phyloP scores from a whole-genome alignment of 2,888 invertebrate genomes.

The Drosophila rubida region DNA sequence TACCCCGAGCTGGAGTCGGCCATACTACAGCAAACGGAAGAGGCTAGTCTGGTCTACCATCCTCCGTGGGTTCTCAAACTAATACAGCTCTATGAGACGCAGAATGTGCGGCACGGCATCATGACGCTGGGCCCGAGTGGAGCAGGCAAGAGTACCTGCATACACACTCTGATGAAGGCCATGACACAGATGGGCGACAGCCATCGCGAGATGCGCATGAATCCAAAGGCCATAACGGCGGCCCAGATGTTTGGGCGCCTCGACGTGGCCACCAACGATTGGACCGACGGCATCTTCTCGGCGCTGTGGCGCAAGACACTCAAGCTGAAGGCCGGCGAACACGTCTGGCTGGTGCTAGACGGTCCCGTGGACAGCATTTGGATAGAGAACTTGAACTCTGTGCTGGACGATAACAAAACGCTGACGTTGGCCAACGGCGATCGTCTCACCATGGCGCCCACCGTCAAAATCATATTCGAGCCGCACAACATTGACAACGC shows the following conservation, averaged over 20 bases:
- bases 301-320: conserved; percentile 98
- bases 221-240: conserved; percentile 98
- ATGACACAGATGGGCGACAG: conserved; percentile 93
- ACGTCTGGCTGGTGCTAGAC: conserved; percentile 97
- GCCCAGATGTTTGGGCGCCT: conserved; percentile 98
- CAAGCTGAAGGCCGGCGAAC: conserved; percentile 93
- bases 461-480: conserved; percentile 98
- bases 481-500: conserved; percentile 99
- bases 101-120: conserved; percentile 96
- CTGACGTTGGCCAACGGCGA: conserved; percentile 98
- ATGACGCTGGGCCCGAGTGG: conserved; percentile 98
- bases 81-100: conserved; percentile 98
- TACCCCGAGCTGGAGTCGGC: conserved; percentile 96
- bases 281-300: conserved; percentile 99
- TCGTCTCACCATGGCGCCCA: conserved; percentile 96
- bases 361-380: conserved; percentile 99
- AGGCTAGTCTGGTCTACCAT: conserved; percentile 93
- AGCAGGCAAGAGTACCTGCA: conserved; percentile 96
- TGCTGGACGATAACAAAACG: conserved; percentile 98
- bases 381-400: conserved; percentile 99
- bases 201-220: conserved; percentile 98
- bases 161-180: conserved; percentile 95
- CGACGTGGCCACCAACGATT: conserved; percentile 98
- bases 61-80: conserved; percentile 98
- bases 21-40: conserved; percentile 93